A percentile compares a stretch with the other conserved stretches of the same genome.
phyloP scores from a whole-genome alignment of 2,888 invertebrate genomes.

The Antheraea assamensis region DNA sequence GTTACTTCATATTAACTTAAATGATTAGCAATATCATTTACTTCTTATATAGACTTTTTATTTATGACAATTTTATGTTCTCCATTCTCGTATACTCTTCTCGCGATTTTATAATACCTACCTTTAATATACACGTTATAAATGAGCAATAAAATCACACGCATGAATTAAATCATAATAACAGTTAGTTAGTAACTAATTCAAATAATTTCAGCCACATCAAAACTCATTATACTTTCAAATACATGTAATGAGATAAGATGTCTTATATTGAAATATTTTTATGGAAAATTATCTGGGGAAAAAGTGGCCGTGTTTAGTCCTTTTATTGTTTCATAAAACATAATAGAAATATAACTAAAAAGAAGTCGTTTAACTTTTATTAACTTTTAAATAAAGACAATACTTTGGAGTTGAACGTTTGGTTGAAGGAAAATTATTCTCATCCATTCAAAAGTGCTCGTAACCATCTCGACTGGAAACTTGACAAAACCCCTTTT shows the following conservation, averaged over 20 bases:
- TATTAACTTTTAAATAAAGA: constrained; percentile 9
- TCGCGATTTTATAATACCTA: no score
- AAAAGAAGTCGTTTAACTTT: not conserved
- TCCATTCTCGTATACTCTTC: no score
- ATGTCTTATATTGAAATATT: not conserved
- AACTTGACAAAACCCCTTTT: constrained; percentile 13
- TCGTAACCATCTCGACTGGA: constrained; percentile 11
- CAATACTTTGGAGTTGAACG: not conserved
- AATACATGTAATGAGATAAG: not conserved
- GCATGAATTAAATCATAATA: no score
- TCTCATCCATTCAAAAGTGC: constrained; percentile 11
- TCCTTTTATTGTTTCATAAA: not conserved
- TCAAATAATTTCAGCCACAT: no score
- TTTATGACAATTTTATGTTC: no score
- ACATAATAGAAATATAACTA: not conserved
- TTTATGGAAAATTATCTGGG: not conserved
- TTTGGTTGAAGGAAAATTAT: not conserved
- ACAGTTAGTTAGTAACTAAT: no score
- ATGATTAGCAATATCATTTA: no score
- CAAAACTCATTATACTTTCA: no score
- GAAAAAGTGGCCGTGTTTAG: not conserved
- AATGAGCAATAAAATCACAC: no score
- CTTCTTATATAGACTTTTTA: no score
- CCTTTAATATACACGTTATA: no score
- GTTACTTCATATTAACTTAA: no score